Evolutionary conservation across 2,888 invertebrate genomes (phyloP), one percentile per base, ranked within the genome.

Genomic region (Euspilapteryx auroguttella): DNA sequence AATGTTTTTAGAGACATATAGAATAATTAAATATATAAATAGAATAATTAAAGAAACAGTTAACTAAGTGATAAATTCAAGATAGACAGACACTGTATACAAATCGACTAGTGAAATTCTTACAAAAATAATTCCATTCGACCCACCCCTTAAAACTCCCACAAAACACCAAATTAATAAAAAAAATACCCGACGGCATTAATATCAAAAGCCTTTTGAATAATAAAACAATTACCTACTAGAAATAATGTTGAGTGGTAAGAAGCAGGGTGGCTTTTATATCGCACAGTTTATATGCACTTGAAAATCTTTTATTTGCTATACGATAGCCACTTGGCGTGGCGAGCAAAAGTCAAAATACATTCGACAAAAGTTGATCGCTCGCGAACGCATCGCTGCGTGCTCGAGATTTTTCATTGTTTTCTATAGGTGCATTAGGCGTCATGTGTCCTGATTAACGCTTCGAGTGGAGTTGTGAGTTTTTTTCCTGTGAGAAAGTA

Each of bases 271-370:
- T n/a, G n/a, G n/a, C n/a, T n/a, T n/a, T n/a, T n/a, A n/a, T n/a
- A n/a, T n/a, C n/a, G n/a, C n/a, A n/a, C n/a, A n/a, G n/a, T n/a
- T n/a, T n/a, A n/a, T n/a, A n/a, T n/a, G n/a, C n/a, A n/a, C 11
- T 11, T 25, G 10, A 10, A 7, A 10, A 15, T 12, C 17, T 17
- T 3, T 10, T 15, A 2, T 10, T 39, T 45, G 59, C 61, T 51
- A 61, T 42, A 52, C 61, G 68, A 69, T 66, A 55, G 54, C 49
- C 56, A 53, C 71, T 71, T 68, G 65, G 69, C 64, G 41, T 53
- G 15, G 8, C 11, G n/a, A n/a, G 12, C 3, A 22, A 10, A 12
- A 22, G 22, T 22, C 25, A 25, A 25, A 25, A 25, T 25, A 25
- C 15, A 17, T 15, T 12, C 11, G 15, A 15, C 7, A 17, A 14